phyloP scores from a whole-genome alignment of 2,113 vertebrate genomes.

The Carlito syrichta region DNA sequence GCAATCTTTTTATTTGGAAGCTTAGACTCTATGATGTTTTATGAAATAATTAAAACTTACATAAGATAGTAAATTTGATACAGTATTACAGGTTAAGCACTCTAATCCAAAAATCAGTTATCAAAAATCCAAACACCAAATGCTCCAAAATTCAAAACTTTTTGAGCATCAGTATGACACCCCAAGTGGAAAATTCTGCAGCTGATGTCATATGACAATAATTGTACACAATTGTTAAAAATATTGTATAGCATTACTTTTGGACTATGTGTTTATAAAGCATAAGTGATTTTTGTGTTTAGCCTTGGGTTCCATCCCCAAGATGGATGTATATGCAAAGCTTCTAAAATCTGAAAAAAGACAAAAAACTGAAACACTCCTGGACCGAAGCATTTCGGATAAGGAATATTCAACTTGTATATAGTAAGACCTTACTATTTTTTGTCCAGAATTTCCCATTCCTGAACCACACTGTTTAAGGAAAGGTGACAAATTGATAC shows the following conservation, averaged over 20 bases:
- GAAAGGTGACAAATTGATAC: not conserved
- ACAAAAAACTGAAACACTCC: not conserved
- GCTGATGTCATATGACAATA: not conserved
- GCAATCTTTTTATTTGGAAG: not conserved
- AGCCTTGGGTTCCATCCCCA: not conserved
- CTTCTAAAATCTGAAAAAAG: not conserved
- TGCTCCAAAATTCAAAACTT: not conserved
- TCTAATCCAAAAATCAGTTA: not conserved
- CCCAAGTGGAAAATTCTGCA: not conserved
- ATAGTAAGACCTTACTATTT: not conserved
- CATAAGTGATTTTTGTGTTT: not conserved
- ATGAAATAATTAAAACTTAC: not conserved
- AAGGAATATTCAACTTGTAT: not conserved
- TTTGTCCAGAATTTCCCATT: slow-evolving; percentile 42
- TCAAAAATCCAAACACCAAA: too few species aligned
- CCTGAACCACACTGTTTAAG: not conserved
- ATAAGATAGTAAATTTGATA: not conserved
- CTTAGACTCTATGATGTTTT: not conserved
- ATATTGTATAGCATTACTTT: not conserved
- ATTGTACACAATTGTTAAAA: not conserved
- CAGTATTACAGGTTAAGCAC: not conserved
- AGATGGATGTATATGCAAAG: not conserved
- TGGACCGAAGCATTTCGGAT: not conserved
- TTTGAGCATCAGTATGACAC: not conserved
- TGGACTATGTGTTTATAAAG: not conserved